Conservation (phyloP, 2,888 invertebrate species). For the Matsumyia berberina region DNA sequence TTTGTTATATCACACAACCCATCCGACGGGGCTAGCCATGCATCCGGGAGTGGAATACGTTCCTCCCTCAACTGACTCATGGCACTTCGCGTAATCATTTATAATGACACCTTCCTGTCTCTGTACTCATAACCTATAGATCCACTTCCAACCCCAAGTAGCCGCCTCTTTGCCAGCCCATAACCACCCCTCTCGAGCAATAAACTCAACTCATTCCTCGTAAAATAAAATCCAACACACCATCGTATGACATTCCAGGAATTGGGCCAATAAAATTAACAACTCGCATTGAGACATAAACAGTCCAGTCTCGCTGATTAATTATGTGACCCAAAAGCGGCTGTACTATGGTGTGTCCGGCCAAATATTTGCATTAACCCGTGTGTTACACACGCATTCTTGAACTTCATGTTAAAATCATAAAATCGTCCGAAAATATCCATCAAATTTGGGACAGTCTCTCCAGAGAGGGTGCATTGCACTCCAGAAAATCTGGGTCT, state of each 20-base stretch:
- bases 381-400: slow-evolving; percentile 24
- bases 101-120: too few species aligned
- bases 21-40: too few species aligned
- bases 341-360: neutral
- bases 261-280: slow-evolving; percentile 42
- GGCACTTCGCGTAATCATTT: too few species aligned
- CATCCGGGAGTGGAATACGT: too few species aligned
- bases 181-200: neutral
- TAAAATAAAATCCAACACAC: neutral
- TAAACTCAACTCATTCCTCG: slow-evolving; percentile 14
- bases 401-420: slow-evolving; percentile 40
- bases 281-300: slow-evolving; percentile 6
- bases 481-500: slow-evolving; percentile 14
- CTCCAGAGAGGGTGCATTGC: slow-evolving; percentile 25
- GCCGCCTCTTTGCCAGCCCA: neutral
- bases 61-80: too few species aligned
- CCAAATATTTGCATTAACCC: slow-evolving; percentile 36
- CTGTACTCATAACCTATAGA: slow-evolving; percentile 6
- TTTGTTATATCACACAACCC: too few species aligned
- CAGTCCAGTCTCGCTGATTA: slow-evolving; percentile 22
- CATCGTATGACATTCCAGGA: slow-evolving; percentile 28
- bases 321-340: slow-evolving; percentile 11
- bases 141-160: slow-evolving; percentile 1
- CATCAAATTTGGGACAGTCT: slow-evolving; percentile 30
- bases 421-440: too few species aligned